Evolutionary conservation across 2,797 vertebrate species (phyloP).

Genomic region (Vespertilio murinus): DNA sequence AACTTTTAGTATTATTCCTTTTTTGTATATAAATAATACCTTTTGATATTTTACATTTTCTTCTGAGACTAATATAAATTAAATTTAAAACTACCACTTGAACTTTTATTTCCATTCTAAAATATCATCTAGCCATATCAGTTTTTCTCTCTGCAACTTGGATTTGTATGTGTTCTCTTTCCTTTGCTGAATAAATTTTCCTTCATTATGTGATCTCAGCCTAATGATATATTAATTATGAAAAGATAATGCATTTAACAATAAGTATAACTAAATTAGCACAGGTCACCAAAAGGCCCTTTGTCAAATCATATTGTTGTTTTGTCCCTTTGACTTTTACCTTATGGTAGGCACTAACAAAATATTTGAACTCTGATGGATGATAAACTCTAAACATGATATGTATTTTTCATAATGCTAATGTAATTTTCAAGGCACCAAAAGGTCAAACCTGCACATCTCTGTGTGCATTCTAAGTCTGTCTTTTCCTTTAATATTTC

Average conservation of each 20-base stretch:
- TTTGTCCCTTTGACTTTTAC: slow-evolving; percentile 88
- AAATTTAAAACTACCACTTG: slow-evolving; percentile 52
- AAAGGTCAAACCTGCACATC: slow-evolving; percentile 85
- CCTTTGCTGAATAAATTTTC: slow-evolving; percentile 76
- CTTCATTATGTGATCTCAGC: slow-evolving; percentile 78
- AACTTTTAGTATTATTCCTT: slow-evolving; percentile 42
- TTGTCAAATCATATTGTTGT: slow-evolving; percentile 87
- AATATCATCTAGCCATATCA: slow-evolving; percentile 70
- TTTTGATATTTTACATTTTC: slow-evolving; percentile 52
- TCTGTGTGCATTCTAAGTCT: slow-evolving; percentile 87
- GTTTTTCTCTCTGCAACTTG: slow-evolving; percentile 63
- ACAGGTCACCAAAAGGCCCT: slow-evolving; percentile 85
- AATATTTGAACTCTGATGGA: slow-evolving; percentile 85
- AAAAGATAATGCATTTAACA: slow-evolving; percentile 85
- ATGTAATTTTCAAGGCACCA: slow-evolving; percentile 87
- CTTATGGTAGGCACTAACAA: slow-evolving; percentile 84
- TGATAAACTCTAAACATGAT: slow-evolving; percentile 86
- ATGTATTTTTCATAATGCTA: slow-evolving; percentile 89
- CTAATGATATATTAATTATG: slow-evolving; percentile 86
- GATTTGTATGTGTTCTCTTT: slow-evolving; percentile 64
- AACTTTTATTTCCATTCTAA: slow-evolving; percentile 64
- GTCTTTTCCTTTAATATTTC: slow-evolving; percentile 88
- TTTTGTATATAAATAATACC: slow-evolving; percentile 23
- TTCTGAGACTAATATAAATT: slow-evolving; percentile 30
- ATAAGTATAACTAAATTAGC: slow-evolving; percentile 85